Conservation (phyloP, 2,113 vertebrate genomes). For the Prinia subflava region DNA sequence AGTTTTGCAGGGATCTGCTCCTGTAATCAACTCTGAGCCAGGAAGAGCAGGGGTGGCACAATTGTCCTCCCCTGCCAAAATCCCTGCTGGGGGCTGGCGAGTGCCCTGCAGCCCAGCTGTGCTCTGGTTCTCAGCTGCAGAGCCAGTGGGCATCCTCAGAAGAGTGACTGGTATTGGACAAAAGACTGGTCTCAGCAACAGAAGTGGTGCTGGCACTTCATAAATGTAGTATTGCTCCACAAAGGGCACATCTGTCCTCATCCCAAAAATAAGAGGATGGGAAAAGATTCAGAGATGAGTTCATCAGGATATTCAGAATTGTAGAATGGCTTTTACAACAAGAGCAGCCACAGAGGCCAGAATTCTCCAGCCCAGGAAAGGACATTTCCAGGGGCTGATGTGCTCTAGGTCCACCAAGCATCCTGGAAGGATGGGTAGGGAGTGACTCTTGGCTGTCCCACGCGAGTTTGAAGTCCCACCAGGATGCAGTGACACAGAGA, state of each 20-base stretch:
- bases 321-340: not conserved
- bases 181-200: not conserved
- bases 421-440: not conserved
- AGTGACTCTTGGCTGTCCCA: not conserved
- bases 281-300: not conserved
- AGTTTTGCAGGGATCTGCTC: not conserved
- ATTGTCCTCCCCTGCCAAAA: not conserved
- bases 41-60: not conserved
- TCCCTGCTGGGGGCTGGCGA: rapidly evolving
- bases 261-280: not conserved
- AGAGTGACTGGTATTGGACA: not conserved
- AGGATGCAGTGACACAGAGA: not conserved
- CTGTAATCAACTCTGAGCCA: not conserved
- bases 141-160: not conserved
- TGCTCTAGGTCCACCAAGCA: not conserved
- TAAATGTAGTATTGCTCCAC: rapidly evolving
- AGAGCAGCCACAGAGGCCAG: not conserved
- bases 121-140: not conserved
- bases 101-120: not conserved
- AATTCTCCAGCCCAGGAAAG: not conserved
- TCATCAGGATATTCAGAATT: not conserved
- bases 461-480: rapidly evolving
- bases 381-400: not conserved
- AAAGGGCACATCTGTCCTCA: not conserved
- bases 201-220: not conserved